phyloP scores from a whole-genome alignment of 2,888 invertebrate genomes.

The Agrotis puta region DNA sequence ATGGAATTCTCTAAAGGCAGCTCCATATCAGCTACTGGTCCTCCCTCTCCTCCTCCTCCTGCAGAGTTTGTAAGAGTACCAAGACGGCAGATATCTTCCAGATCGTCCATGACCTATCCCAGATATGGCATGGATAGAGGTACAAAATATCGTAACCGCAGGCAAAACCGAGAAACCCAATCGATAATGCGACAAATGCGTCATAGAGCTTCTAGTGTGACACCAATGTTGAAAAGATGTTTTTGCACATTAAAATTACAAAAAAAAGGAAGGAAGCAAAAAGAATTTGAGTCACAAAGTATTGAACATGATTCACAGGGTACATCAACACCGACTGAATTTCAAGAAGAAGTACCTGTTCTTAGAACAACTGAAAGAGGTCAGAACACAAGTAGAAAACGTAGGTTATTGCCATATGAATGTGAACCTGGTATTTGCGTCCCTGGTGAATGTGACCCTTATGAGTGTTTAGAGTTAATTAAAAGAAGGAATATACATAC shows the following conservation, averaged over 20 bases:
- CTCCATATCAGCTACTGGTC: constrained; percentile 14
- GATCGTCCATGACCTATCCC: constrained; percentile 32
- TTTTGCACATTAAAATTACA: constrained; percentile 71
- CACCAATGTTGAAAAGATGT: constrained; percentile 69
- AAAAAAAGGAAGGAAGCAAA: constrained; percentile 58
- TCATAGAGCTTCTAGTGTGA: constrained; percentile 54
- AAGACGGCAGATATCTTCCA: constrained; percentile 26
- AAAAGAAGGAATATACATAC: constrained; percentile 56
- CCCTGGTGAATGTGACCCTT: constrained; percentile 71
- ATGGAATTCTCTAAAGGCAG: constrained; percentile 70
- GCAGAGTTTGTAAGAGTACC: constrained; percentile 16
- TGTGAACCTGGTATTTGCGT: constrained; percentile 70
- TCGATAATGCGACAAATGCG: constrained; percentile 48
- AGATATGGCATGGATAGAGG: constrained; percentile 45
- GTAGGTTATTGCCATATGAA: constrained; percentile 67
- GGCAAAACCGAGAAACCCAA: constrained; percentile 48
- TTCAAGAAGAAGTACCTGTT: constrained; percentile 32
- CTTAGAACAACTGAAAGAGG: constrained; percentile 43
- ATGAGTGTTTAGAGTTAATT: constrained; percentile 64
- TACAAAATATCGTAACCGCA: constrained; percentile 23
- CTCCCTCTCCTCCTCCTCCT: not conserved
- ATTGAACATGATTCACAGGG: constrained; percentile 58
- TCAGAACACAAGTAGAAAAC: constrained; percentile 53
- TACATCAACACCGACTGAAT: constrained; percentile 58
- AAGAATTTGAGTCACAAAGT: constrained; percentile 26